Conservation (phyloP, 2,113 vertebrate genomes). For the Ptilorrhoa leucosticta region DNA sequence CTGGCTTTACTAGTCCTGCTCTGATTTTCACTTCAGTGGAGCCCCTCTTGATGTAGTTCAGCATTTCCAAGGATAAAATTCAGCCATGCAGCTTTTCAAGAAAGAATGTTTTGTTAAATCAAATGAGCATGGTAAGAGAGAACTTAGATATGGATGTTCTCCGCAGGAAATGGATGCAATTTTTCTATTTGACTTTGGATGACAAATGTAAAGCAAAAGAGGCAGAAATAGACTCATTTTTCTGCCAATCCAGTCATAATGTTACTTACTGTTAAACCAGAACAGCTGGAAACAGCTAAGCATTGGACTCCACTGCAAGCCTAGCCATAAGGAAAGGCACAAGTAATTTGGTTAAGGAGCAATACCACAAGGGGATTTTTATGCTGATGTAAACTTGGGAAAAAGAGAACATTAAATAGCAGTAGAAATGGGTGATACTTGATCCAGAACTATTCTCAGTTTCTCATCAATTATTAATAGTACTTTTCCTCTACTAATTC, state of each 20-base stretch:
- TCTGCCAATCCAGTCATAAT: not conserved
- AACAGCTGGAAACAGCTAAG: not conserved
- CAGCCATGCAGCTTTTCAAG: not conserved
- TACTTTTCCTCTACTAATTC: not conserved
- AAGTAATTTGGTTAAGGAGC: conserved; percentile 22
- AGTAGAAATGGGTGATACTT: not conserved
- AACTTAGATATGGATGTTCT: not conserved
- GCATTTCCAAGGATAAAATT: not conserved
- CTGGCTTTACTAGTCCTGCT: not conserved
- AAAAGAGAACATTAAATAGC: conserved; percentile 15
- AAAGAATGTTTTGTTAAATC: not conserved
- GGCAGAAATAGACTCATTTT: not conserved
- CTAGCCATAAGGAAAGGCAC: not conserved
- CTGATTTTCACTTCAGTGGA: not conserved
- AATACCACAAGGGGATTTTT: conserved; percentile 41
- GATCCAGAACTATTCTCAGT: not conserved
- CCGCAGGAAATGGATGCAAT: not conserved
- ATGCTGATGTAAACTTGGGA: conserved; percentile 30
- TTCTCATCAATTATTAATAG: not conserved
- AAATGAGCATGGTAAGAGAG: not conserved
- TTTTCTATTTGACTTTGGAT: conserved; percentile 8
- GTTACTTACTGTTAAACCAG: not conserved
- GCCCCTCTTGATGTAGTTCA: not conserved
- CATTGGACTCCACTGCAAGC: not conserved
- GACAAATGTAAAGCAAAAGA: not conserved